Evolutionary conservation across 2,888 invertebrate species (phyloP), one percentile per base, ranked within the genome.

Genomic region (Brenthis ino): DNA sequence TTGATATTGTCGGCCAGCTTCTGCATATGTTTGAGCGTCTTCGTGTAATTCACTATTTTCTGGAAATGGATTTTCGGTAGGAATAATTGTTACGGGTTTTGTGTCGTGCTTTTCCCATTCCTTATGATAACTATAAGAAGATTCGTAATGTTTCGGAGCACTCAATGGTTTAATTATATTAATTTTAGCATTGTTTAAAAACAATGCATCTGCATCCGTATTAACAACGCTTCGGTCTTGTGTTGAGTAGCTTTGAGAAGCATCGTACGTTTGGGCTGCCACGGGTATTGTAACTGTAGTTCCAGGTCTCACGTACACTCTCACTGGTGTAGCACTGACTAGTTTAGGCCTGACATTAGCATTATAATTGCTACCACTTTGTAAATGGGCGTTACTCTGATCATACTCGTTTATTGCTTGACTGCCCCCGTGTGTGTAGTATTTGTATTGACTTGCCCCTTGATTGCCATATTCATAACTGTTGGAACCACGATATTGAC

Each of bases 41-140:
- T 89, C 88, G 66, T 85, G 84, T 16, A 87, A 72, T 73, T 91
- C 87, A 75, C 85, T 88, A 57, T 88, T 85, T 71, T 72, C 75
- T 13, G 85, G 77, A 60, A 82, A 80, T 11, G 87, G 82, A 54
- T 77, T 85, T 65, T 76, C 77, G 6, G 85, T 85, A 16, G 87
- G 82, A 51, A 81, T 72, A 33, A 77, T 69, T 37, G 75, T 73
- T 47, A 77, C 75, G 24, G 91, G 89, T 61, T 79, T 76, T 11
- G 81, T 79, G 63, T 87, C 81, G 70, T 89, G 91, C 74, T 88
- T 91, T 78, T 93, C 92, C 93, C 92, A 93, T 82, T 89, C 80
- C 74, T 93, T 93, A 53, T 78, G 83, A 70, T 93, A 93, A 65
- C 82, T 88, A 72, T 91, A 92, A 20, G 89, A 85, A 12, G 91